A percentile compares a stretch with the other conserved stretches of the same genome.
Conservation (phyloP, 2,113 vertebrate genomes). For the Elachura formosa region DNA sequence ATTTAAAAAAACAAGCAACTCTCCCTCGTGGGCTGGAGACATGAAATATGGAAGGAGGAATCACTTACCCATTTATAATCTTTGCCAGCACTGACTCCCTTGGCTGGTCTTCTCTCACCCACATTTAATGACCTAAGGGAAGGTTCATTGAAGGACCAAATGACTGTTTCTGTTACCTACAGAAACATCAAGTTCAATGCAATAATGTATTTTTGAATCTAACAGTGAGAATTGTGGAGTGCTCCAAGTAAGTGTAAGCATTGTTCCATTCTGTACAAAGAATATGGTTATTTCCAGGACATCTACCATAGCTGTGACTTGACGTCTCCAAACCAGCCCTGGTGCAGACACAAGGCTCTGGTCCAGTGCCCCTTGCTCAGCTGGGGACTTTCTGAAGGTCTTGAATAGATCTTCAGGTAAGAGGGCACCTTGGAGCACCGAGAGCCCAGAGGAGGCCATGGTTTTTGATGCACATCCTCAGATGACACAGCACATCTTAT, state of each 20-base stretch:
- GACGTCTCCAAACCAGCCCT: background rate
- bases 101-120: background rate
- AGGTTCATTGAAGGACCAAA: background rate
- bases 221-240: background rate
- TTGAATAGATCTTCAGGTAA: background rate
- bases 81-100: background rate
- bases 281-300: background rate
- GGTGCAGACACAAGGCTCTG: background rate
- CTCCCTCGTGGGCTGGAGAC: background rate
- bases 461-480: accelerated
- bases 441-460: background rate
- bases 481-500: background rate
- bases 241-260: background rate
- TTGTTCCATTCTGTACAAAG: background rate
- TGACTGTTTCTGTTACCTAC: background rate
- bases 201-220: background rate
- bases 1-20: background rate
- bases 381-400: background rate
- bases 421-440: background rate
- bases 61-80: accelerated
- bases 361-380: background rate
- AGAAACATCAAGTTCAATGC: background rate
- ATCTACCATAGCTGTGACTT: background rate
- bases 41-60: background rate
- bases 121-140: background rate